Conservation (phyloP, 92 coral and sea anemone genomes). For the Zoanthus sansibaricus region DNA sequence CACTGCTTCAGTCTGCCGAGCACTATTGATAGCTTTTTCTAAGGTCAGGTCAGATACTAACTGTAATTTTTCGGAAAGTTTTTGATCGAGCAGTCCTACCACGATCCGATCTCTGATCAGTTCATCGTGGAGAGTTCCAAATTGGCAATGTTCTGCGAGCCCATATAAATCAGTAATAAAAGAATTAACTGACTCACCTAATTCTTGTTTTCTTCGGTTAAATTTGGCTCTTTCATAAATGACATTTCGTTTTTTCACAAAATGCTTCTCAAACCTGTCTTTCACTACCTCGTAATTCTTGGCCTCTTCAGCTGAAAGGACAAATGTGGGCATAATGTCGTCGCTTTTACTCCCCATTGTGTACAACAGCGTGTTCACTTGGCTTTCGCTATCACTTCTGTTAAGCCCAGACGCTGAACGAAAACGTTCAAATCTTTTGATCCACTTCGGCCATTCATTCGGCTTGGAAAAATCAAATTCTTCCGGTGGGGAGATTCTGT, state of each 20-base stretch:
- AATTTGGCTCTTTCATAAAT: neutral
- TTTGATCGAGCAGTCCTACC: conserved; percentile 46
- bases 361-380: neutral
- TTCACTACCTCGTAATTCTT: neutral
- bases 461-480: conserved; percentile 7
- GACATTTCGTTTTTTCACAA: neutral
- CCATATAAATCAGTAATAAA: conserved; percentile 52
- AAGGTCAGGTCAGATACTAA: conserved; percentile 62
- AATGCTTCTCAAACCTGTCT: neutral
- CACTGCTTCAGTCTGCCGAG: conserved; percentile 55
- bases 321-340: conserved; percentile 6
- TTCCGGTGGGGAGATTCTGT: conserved; percentile 4
- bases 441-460: conserved; percentile 10
- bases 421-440: neutral
- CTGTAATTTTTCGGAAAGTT: conserved; percentile 60
- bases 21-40: conserved; percentile 52
- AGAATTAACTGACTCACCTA: conserved; percentile 21
- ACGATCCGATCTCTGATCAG: conserved; percentile 43
- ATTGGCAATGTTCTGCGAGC: conserved; percentile 51
- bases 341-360: neutral
- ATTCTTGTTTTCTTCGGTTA: neutral
- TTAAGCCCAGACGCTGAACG: neutral
- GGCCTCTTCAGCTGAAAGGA: neutral
- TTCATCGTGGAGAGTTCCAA: conserved; percentile 40
- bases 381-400: conserved; percentile 7